These are phyloP conservation scores for Eupithecia vulgata DNA, from an alignment of 2,888 invertebrate genomes.

Conservation along the genomic window DNA sequence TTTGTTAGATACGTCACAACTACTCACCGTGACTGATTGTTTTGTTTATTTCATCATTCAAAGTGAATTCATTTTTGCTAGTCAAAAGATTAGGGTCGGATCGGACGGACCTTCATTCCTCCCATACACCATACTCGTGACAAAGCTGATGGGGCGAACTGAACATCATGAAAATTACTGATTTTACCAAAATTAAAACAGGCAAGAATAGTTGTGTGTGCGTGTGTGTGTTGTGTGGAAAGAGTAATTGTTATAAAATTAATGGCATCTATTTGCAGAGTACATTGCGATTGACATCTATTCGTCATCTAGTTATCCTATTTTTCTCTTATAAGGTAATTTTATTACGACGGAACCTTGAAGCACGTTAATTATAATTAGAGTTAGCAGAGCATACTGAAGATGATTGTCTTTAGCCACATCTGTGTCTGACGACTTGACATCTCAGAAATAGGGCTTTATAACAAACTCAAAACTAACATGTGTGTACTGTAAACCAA, in stretches of 20 bases:
- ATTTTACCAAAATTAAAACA: background rate
- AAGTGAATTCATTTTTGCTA: background rate
- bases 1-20: background rate
- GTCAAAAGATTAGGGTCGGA: background rate
- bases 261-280: background rate
- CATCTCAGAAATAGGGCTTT: conserved; percentile 47
- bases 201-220: background rate
- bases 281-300: background rate
- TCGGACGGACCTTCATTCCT: background rate
- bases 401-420: conserved; percentile 63
- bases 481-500: background rate
- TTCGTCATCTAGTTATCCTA: background rate
- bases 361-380: conserved; percentile 54
- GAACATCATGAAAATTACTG: background rate
- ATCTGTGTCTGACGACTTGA: conserved; percentile 64
- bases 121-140: background rate
- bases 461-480: background rate
- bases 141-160: background rate
- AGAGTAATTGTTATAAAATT: too few relatives aligned
- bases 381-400: conserved; percentile 43
- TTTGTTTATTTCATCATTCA: conserved; percentile 17
- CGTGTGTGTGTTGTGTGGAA: too few relatives aligned
- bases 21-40: conserved; percentile 10
- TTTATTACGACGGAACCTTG: conserved; percentile 15
- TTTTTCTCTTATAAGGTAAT: background rate